phyloP scores from a whole-genome alignment of 2,888 invertebrate genomes.

The Drosophila yooni region DNA sequence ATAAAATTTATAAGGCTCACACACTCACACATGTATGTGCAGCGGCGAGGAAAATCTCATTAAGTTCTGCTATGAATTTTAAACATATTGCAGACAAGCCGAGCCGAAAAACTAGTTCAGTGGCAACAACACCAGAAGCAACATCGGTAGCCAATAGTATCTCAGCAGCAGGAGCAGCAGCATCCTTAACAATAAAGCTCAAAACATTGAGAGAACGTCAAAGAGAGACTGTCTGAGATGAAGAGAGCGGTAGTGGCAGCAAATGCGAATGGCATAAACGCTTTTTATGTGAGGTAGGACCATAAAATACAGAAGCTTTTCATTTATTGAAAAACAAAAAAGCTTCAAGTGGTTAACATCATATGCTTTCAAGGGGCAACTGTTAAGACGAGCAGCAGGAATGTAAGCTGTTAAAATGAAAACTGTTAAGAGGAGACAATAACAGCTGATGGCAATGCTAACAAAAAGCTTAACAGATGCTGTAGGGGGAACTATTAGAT shows the following conservation, averaged over 20 bases:
- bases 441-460: not conserved
- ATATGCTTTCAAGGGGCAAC: not conserved
- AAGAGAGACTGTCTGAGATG: not conserved
- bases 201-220: conserved; percentile 9
- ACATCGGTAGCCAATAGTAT: conserved; percentile 61
- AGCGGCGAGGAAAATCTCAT: conserved; percentile 69
- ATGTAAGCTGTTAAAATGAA: not conserved
- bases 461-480: not conserved
- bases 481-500: not conserved
- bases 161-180: conserved; percentile 42
- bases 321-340: conserved; percentile 8
- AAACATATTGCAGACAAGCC: conserved; percentile 68
- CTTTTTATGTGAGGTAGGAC: conserved; percentile 70
- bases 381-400: not conserved
- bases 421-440: not conserved
- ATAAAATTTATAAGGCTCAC: conserved; percentile 55
- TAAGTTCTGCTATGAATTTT: conserved; percentile 78
- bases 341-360: conserved; percentile 27
- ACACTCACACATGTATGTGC: conserved; percentile 15
- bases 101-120: conserved; percentile 69
- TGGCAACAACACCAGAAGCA: conserved; percentile 34
- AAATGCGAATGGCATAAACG: conserved; percentile 32
- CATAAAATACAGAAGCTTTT: conserved; percentile 29
- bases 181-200: conserved; percentile 52
- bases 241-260: conserved; percentile 3